phyloP scores from a whole-genome alignment of 1,140 invertebrate species.

The Holcopasites calliopsidis region DNA sequence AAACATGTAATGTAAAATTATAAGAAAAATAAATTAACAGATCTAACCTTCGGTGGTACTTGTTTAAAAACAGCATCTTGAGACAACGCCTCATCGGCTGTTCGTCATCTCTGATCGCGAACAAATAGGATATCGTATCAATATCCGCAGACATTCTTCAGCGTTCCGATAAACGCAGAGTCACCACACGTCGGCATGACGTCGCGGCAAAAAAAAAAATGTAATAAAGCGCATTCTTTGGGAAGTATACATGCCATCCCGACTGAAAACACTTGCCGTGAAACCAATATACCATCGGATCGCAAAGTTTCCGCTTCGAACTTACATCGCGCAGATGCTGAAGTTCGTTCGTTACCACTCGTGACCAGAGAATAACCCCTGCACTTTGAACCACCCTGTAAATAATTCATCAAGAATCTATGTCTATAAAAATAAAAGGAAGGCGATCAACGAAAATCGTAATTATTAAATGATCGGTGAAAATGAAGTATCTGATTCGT shows the following conservation, averaged over 20 bases:
- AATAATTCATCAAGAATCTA: too few relatives aligned
- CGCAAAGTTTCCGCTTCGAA: slow-evolving; percentile 33
- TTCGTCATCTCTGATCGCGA: not conserved
- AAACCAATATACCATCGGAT: slow-evolving; percentile 34
- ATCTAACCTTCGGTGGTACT: too few relatives aligned
- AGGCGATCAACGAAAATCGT: too few relatives aligned
- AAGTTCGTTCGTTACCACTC: slow-evolving; percentile 38
- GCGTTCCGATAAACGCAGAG: not conserved
- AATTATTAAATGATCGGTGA: not conserved
- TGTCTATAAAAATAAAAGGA: too few relatives aligned
- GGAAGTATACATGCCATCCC: slow-evolving; percentile 26
- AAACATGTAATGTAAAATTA: too few relatives aligned
- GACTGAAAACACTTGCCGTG: slow-evolving; percentile 27
- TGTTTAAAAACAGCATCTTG: not conserved
- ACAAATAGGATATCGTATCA: not conserved
- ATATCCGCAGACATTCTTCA: slow-evolving; percentile 5
- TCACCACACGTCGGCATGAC: not conserved
- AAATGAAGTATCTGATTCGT: not conserved
- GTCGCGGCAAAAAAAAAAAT: not conserved
- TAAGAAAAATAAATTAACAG: too few relatives aligned
- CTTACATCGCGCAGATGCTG: not conserved
- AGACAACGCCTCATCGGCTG: not conserved
- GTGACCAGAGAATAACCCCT: not conserved
- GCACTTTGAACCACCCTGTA: too few relatives aligned
- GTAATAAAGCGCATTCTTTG: slow-evolving; percentile 40